Evolutionary conservation across 92 coral and sea anemone species (phyloP).

Genomic region (Blastomussa wellsi): DNA sequence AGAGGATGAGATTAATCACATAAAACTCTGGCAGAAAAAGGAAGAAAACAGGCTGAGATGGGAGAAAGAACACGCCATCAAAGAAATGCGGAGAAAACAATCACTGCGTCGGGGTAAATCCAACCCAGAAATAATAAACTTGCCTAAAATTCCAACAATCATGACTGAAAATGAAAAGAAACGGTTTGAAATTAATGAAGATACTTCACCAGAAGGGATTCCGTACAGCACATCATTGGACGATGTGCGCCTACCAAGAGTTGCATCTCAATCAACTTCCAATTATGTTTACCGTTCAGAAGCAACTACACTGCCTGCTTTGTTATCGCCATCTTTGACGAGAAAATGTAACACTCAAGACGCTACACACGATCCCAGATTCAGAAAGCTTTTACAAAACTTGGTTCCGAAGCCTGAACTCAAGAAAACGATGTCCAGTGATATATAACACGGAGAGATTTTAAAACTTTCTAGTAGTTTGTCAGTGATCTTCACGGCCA

Average conservation of each 20-base stretch:
- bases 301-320: constrained; percentile 31
- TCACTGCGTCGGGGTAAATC: constrained; percentile 21
- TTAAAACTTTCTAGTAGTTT: neutral
- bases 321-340: constrained; percentile 32
- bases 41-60: constrained; percentile 47
- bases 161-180: neutral
- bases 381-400: constrained; percentile 52
- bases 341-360: constrained; percentile 12
- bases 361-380: constrained; percentile 65
- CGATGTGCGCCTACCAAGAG: constrained; percentile 2
- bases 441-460: neutral
- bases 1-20: constrained; percentile 36
- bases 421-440: neutral
- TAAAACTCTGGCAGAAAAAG: constrained; percentile 49
- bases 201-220: constrained; percentile 13
- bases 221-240: constrained; percentile 12
- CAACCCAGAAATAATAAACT: neutral
- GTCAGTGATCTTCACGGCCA: neutral
- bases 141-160: constrained; percentile 25
- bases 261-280: neutral
- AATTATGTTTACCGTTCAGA: neutral
- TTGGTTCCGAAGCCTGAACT: constrained; percentile 45
- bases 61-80: constrained; percentile 45
- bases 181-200: neutral
- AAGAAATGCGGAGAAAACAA: constrained; percentile 2